phyloP scores from a whole-genome alignment of 2,888 invertebrate species.

The Pandemis corylana region DNA sequence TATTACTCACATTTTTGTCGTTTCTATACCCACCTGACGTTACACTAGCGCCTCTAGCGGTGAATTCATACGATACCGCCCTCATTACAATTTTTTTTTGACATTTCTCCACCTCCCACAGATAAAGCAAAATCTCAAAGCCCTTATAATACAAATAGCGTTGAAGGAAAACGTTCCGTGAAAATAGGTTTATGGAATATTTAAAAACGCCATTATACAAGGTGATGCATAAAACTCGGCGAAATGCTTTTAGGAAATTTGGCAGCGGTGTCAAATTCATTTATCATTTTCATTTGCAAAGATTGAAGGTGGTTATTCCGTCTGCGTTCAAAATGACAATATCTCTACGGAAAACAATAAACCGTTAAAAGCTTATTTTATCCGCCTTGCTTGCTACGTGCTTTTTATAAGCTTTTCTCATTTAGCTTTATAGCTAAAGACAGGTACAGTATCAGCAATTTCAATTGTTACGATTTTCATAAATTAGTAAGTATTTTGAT shows the following conservation, averaged over 20 bases:
- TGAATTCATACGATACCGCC: too few relatives aligned
- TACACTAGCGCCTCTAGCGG: too few relatives aligned
- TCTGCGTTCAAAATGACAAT: not conserved
- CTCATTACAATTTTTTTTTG: too few relatives aligned
- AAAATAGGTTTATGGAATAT: constrained; percentile 16
- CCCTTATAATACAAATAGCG: not conserved
- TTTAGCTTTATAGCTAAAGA: too few relatives aligned
- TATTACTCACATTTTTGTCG: too few relatives aligned
- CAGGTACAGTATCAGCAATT: too few relatives aligned
- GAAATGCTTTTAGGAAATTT: constrained; percentile 17
- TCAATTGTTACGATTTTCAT: too few relatives aligned
- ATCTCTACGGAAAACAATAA: not conserved
- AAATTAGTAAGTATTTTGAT: too few relatives aligned
- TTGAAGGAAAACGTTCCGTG: not conserved
- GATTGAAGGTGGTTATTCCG: not conserved
- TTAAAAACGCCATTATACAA: constrained; percentile 9
- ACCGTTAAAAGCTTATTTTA: not conserved
- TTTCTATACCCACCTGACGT: too few relatives aligned
- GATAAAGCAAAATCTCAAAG: not conserved
- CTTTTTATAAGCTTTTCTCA: not conserved
- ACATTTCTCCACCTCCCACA: not conserved
- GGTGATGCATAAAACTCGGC: constrained; percentile 1
- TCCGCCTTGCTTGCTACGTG: not conserved
- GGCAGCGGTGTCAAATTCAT: constrained; percentile 4
- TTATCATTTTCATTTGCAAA: not conserved